Evolutionary conservation across 2,888 invertebrate species (phyloP).

Genomic region (Listrodromus nycthemerus): DNA sequence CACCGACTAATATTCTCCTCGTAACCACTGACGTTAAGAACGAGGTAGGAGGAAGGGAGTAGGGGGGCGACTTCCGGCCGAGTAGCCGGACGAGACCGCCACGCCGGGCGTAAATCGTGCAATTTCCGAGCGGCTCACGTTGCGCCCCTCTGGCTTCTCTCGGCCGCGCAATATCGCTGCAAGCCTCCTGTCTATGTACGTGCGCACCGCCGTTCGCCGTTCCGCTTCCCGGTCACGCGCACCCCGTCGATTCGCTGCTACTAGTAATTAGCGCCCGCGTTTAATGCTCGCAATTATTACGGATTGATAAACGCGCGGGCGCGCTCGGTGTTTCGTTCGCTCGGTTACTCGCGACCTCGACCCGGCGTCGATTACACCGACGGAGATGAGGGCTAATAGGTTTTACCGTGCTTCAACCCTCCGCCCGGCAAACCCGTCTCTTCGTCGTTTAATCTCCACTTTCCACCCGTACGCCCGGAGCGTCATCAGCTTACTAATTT

Average conservation of each 20-base stretch:
- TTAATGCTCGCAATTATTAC: slow-evolving; percentile 82
- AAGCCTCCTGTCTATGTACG: slow-evolving; percentile 29
- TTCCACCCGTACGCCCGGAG: neutral
- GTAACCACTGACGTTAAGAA: slow-evolving; percentile 67
- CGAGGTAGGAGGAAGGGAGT: slow-evolving; percentile 44
- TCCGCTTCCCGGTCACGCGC: slow-evolving; percentile 59
- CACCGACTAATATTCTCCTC: slow-evolving; percentile 68
- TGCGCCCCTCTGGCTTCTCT: slow-evolving; percentile 46
- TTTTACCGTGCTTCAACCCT: slow-evolving; percentile 56
- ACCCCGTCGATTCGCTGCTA: slow-evolving; percentile 55
- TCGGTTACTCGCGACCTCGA: slow-evolving; percentile 45
- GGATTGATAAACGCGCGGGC: slow-evolving; percentile 78
- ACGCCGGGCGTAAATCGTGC: slow-evolving; percentile 64
- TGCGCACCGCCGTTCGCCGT: slow-evolving; percentile 63
- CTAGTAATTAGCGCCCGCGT: slow-evolving; percentile 78
- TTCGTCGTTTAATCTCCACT: slow-evolving; percentile 14
- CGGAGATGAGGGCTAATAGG: slow-evolving; percentile 72
- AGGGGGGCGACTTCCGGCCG: slow-evolving; percentile 60
- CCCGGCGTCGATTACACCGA: slow-evolving; percentile 70
- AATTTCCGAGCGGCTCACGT: slow-evolving; percentile 65
- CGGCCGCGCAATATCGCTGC: slow-evolving; percentile 24
- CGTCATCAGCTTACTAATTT: slow-evolving; percentile 46
- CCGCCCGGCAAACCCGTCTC: slow-evolving; percentile 27
- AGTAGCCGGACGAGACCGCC: slow-evolving; percentile 64
- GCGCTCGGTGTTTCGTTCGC: slow-evolving; percentile 65